Evolutionary conservation across 2,113 vertebrate genomes (phyloP).

Genomic region (Chaenogobius annularis): DNA sequence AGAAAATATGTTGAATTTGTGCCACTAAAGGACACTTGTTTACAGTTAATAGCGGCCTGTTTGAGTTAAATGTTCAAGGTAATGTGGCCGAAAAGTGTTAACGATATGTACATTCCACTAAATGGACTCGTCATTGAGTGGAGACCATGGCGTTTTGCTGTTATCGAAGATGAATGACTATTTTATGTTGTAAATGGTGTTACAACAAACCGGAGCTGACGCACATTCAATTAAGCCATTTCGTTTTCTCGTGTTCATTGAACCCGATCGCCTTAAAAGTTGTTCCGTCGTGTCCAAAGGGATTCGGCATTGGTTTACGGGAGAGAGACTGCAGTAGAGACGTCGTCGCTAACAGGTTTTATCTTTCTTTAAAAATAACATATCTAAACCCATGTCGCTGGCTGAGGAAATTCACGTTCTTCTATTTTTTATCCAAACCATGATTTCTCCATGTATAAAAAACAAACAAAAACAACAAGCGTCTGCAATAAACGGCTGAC

Average conservation of each 20-base stretch:
- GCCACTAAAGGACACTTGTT: constrained; percentile 1
- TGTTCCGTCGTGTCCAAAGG: no score
- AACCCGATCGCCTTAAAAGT: background rate
- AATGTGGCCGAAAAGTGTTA: background rate
- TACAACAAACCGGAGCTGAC: background rate
- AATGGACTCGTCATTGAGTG: background rate
- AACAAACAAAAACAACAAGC: no score
- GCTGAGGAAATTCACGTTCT: no score
- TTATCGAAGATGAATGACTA: background rate
- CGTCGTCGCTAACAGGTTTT: no score
- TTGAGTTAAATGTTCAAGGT: constrained; percentile 6
- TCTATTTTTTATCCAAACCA: no score
- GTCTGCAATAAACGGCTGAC: no score
- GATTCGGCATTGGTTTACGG: no score
- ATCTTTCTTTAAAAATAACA: no score
- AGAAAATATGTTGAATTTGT: constrained; percentile 11
- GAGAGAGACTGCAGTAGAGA: no score
- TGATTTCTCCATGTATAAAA: no score
- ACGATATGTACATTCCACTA: constrained; percentile 1
- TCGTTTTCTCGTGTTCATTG: background rate
- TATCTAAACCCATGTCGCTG: no score
- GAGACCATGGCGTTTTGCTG: constrained; percentile 4
- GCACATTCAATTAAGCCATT: background rate
- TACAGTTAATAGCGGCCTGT: constrained; percentile 30
- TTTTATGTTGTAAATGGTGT: background rate